Evolutionary conservation across 64 coral and sea anemone genomes (phyloP), one percentile per base, ranked within the genome.

Genomic region (Stichodactyla helianthus): DNA sequence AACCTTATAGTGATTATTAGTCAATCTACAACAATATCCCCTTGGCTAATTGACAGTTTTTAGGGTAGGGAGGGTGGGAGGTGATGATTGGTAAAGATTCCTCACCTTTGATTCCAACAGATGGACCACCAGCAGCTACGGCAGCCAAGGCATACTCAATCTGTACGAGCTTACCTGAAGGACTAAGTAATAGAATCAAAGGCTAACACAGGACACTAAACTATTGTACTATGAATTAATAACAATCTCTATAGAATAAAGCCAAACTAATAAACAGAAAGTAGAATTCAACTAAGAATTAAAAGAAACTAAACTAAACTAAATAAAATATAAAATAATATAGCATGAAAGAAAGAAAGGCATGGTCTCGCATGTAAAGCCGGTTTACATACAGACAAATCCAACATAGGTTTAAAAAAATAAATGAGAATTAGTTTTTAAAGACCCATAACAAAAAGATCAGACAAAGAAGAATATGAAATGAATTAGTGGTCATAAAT

Each of bases 101-200:
- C 6, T 74, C 84, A 99, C 97, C 97, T 99, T 99, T 99, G n/a
- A 99, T 99, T 92, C 97, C 97, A 79, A 99, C 97, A 15, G 97
- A 99, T 4, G 97, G 97, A n/a, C 97, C 97, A 59, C 97, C 97
- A 67, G 97, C 97, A 68, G 97, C 97, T 10, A 99, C 97, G 8
- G 97, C 97, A 63, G 97, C 97, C 86, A 99, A 65, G 51, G 97
- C 97, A 91, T 99, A 99, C 82, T 99, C 97, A 63, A 99, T 99
- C 77, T 99, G 97, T 55, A 99, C 97, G n/a, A 99, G 93, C 53
- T 99, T 99, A 18, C 97, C 97, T 59, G 97, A 99, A 53, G 97
- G 97, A 58, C 97, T 99, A 61, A 17, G 86, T 2, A 44, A 44
- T 44, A 74, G 0, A 35, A n/a, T 6, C 4, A 65, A 9, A 65